Evolutionary conservation across 2,113 vertebrate species (phyloP).

Genomic region (Neolamprologus devosi): DNA sequence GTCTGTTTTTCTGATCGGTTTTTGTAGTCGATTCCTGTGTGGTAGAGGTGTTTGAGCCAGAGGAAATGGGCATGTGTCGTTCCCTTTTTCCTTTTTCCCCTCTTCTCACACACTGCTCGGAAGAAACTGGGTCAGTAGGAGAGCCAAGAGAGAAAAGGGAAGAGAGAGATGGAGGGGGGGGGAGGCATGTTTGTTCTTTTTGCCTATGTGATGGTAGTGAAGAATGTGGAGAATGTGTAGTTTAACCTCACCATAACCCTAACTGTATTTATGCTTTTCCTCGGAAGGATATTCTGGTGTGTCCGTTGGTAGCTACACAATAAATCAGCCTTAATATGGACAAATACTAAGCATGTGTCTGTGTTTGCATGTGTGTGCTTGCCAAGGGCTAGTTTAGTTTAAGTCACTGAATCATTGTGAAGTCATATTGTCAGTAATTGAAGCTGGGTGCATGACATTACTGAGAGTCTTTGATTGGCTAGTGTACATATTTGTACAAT

Average conservation of each 20-base stretch:
- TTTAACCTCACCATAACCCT: slow-evolving; percentile 17
- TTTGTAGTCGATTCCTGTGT: slow-evolving; percentile 19
- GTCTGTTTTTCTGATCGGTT: background rate
- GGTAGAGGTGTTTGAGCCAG: slow-evolving; percentile 28
- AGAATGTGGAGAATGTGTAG: slow-evolving; percentile 43
- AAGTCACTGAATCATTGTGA: slow-evolving; percentile 3
- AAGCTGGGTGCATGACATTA: background rate
- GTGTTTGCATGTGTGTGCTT: background rate
- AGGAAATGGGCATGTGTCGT: slow-evolving; percentile 53
- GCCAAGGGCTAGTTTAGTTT: background rate
- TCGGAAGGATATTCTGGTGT: slow-evolving; percentile 24
- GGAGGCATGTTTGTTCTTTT: slow-evolving; percentile 27
- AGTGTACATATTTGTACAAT: slow-evolving; percentile 38
- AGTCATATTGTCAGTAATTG: background rate
- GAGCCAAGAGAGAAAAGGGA: background rate
- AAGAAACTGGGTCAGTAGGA: slow-evolving; percentile 62
- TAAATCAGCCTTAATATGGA: slow-evolving; percentile 38
- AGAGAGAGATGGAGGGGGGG: background rate
- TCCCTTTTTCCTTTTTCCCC: slow-evolving; percentile 20
- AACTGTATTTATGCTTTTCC: slow-evolving; percentile 21
- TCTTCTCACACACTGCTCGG: slow-evolving; percentile 27
- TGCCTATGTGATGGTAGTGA: slow-evolving; percentile 15
- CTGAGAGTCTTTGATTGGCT: background rate
- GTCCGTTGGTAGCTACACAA: background rate
- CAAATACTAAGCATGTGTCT: slow-evolving; percentile 15